Conservation (phyloP, 1,140 invertebrate genomes). For the Cydia pomonella region DNA sequence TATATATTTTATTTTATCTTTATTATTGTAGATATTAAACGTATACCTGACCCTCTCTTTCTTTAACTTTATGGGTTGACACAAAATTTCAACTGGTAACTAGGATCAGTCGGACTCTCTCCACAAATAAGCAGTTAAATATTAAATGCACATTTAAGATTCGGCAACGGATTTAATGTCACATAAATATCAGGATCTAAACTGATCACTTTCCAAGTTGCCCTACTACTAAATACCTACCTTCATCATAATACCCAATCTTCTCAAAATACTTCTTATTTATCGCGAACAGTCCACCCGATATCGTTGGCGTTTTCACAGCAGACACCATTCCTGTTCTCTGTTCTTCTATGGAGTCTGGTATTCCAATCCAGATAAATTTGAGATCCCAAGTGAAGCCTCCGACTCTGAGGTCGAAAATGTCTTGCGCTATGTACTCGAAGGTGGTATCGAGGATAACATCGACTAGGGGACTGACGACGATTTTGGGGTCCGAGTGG, state of each 20-base stretch:
- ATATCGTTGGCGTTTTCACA: slow-evolving; percentile 89
- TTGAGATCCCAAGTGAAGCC: slow-evolving; percentile 46
- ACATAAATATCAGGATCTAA: too few species aligned
- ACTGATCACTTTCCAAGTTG: too few species aligned
- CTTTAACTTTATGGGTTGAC: too few species aligned
- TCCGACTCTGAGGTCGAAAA: slow-evolving; percentile 45
- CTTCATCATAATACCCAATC: slow-evolving; percentile 92
- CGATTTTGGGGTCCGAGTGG: slow-evolving; percentile 87
- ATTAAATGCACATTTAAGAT: too few species aligned
- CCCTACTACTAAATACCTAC: too few species aligned
- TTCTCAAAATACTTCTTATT: slow-evolving; percentile 92
- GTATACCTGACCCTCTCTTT: too few species aligned
- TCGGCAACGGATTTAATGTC: too few species aligned
- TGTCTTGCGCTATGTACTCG: slow-evolving; percentile 51
- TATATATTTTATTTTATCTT: too few species aligned
- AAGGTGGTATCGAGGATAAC: slow-evolving; percentile 87
- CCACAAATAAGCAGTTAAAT: too few species aligned
- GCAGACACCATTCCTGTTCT: slow-evolving; percentile 37
- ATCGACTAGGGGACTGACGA: slow-evolving; percentile 93
- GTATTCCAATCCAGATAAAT: slow-evolving; percentile 45
- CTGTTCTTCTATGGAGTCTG: slow-evolving; percentile 27
- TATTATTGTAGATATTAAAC: too few species aligned
- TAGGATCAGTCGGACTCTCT: too few species aligned
- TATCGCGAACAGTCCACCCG: slow-evolving; percentile 95
- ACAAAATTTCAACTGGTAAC: too few species aligned